These are phyloP conservation scores for Tinea pellionella DNA, from an alignment of 2,888 invertebrate genomes.

Conservation along the genomic window DNA sequence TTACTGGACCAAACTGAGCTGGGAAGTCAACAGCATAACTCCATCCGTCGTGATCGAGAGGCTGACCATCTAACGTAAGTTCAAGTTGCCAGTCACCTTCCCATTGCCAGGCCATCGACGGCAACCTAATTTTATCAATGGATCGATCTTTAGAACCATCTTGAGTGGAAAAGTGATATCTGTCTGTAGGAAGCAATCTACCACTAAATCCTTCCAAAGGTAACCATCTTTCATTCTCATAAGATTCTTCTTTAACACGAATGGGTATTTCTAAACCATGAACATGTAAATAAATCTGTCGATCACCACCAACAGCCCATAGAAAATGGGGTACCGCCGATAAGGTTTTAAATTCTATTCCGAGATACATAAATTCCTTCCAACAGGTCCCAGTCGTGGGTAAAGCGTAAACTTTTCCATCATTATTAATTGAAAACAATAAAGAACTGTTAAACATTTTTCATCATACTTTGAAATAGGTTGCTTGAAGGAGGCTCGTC, in stretches of 20 bases:
- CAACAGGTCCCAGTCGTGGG: conserved; percentile 85
- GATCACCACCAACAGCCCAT: conserved; percentile 94
- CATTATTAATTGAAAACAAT: conserved; percentile 87
- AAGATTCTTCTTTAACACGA: conserved; percentile 88
- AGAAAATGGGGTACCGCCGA: conserved; percentile 86
- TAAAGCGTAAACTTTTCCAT: conserved; percentile 87
- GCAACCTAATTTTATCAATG: conserved; percentile 84
- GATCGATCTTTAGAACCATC: conserved; percentile 85
- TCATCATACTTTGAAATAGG: background rate
- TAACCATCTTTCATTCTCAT: conserved; percentile 95
- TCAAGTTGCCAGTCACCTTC: conserved; percentile 94
- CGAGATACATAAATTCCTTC: conserved; percentile 87
- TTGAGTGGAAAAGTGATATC: conserved; percentile 85
- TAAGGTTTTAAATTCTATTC: conserved; percentile 89
- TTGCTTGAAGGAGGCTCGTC: background rate
- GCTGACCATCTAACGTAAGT: conserved; percentile 85
- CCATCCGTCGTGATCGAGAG: conserved; percentile 92
- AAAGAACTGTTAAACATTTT: conserved; percentile 74
- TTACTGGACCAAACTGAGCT: conserved; percentile 80
- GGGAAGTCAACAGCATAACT: conserved; percentile 94
- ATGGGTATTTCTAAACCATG: conserved; percentile 92
- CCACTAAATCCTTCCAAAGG: conserved; percentile 90
- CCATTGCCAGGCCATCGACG: conserved; percentile 97
- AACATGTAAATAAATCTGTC: conserved; percentile 92
- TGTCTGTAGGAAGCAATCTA: conserved; percentile 86